A percentile compares a stretch with the other conserved stretches of the same genome.
These are phyloP conservation scores for Melanotus villosus DNA, from an alignment of 2,888 invertebrate species.

Conservation along the genomic window DNA sequence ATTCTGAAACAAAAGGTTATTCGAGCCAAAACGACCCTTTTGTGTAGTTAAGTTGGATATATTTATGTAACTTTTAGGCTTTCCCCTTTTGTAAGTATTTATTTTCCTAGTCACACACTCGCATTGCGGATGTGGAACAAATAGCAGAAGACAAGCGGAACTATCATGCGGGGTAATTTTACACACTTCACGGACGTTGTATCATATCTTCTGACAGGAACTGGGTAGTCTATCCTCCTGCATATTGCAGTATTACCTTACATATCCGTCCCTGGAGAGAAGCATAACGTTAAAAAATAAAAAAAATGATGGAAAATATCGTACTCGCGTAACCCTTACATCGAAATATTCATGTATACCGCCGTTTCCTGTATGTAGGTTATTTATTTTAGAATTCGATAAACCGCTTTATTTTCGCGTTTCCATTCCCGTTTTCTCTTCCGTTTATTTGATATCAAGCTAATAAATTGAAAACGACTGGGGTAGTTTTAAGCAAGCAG, in stretches of 20 bases:
- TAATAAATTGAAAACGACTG: constrained; percentile 1
- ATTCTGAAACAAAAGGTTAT: too few species aligned
- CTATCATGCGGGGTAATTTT: constrained; percentile 8
- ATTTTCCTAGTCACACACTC: constrained; percentile 5
- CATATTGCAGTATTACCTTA: constrained; percentile 17
- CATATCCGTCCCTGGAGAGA: background rate
- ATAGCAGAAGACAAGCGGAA: constrained; percentile 11
- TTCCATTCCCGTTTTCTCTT: background rate
- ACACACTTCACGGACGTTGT: constrained; percentile 1
- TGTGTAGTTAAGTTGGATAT: too few species aligned
- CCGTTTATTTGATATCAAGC: constrained; percentile 5
- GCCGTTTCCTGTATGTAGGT: background rate
- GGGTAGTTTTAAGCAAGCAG: background rate
- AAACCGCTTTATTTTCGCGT: constrained; percentile 12
- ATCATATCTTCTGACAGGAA: background rate
- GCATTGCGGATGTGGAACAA: constrained; percentile 5
- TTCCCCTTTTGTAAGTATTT: background rate
- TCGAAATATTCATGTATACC: constrained; percentile 5
- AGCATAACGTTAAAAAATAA: constrained; percentile 16
- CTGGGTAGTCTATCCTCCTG: background rate
- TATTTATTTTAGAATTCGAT: constrained; percentile 12
- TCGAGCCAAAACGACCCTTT: too few species aligned
- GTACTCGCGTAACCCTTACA: constrained; percentile 4
- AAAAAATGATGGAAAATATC: constrained; percentile 2
- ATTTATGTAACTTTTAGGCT: background rate